Base-by-base conservation (phyloP, 2,888 invertebrate species). In the Hydroisotoma schaefferi region DNA sequence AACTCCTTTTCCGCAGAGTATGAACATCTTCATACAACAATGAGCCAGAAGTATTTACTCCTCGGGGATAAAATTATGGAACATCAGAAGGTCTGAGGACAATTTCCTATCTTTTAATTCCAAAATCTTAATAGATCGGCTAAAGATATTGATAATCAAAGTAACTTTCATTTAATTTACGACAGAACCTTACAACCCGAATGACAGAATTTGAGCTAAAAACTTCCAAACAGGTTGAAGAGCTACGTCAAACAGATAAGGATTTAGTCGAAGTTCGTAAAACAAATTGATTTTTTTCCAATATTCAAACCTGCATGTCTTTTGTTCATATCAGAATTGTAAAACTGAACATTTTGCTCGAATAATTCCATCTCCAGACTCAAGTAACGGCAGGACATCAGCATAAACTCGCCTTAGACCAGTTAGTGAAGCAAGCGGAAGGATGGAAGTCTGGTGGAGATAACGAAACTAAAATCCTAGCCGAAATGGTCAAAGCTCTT, bases 401-500 rank as follows among this genome's bases (percentile, higher is more conserved):
- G 23, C 28, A 23, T 4, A 26, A 49, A 6, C 12, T 8, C 6
- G 26, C 28, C n/a, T 27, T 49, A 6, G 49, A 49, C 3, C 4
- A 15, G n/a, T 4, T 49, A 18, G 18, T 15, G 20, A 6, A 43
- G 29, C 51, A 51, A 48, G 55, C 64, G 49, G 64, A 59, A n/a
- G 56, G 59, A n/a, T 62, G 59, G 64, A 61, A 61, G n/a, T 48
- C 44, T 18, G 59, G 57, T 8, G 54, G 59, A 1, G 61, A 59
- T 22, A 67, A 64, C 51, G 62, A 67, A 33, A 64, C 64, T 1
- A 48, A 61, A 25, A 58, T 59, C 12, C 38, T 67, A 25, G 67
- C 64, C 1, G 67, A 62, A 51, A 64, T 67, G 67, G 64, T 67
- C 10, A 67, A 67, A 37, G 61, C 63, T 22, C 48, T 67, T 12